Evolutionary conservation across 2,113 vertebrate species (phyloP).

Genomic region (Sceloporus tristichus): DNA sequence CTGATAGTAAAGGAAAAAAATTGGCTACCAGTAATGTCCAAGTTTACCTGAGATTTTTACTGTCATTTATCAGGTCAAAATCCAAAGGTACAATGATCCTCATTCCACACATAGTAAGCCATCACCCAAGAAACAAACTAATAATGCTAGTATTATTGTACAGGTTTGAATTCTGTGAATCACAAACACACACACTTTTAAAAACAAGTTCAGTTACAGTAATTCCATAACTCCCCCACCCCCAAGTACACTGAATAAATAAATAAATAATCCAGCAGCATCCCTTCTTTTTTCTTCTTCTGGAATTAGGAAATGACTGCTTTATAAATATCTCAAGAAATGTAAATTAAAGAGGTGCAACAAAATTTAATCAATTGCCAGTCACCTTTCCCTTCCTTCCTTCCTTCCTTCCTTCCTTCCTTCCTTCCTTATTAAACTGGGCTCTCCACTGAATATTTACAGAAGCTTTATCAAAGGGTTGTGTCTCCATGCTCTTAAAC

Average conservation of each 20-base stretch:
- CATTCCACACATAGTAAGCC: neutral
- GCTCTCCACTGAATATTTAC: neutral
- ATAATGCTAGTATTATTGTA: neutral
- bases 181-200: neutral
- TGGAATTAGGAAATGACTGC: slow-evolving; percentile 12
- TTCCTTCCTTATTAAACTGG: neutral
- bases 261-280: neutral
- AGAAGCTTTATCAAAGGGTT: slow-evolving; percentile 21
- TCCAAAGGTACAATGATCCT: neutral
- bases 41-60: neutral
- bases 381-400: neutral
- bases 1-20: too few relatives aligned
- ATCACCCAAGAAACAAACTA: neutral
- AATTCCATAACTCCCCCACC: neutral
- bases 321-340: slow-evolving; percentile 18
- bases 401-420: neutral
- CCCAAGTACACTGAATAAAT: neutral
- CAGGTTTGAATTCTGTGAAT: neutral
- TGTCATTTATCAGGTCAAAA: neutral
- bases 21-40: neutral
- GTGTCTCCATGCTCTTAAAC: slow-evolving; percentile 14
- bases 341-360: neutral
- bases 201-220: neutral
- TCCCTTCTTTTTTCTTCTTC: neutral
- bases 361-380: neutral